Conservation (phyloP, 2,888 invertebrate species). For the Drosophila seclusa region DNA sequence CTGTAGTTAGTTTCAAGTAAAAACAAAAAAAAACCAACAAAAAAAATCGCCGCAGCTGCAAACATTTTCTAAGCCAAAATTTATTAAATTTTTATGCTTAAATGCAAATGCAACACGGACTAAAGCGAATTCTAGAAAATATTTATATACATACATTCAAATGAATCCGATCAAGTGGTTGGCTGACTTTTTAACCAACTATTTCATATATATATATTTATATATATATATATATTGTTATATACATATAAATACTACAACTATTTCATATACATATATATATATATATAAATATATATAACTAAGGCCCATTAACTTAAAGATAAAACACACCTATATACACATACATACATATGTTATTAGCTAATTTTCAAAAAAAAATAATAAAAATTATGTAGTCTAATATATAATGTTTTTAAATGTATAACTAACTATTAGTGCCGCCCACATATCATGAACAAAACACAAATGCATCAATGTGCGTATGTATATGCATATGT, state of each 20-base stretch:
- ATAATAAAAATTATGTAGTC: neutral
- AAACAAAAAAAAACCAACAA: constrained; percentile 38
- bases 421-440: constrained; percentile 17
- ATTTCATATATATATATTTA: neutral
- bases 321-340: constrained; percentile 2
- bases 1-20: constrained; percentile 81
- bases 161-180: constrained; percentile 25
- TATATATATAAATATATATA: neutral
- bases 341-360: neutral
- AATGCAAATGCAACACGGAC: constrained; percentile 34
- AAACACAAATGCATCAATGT: no score
- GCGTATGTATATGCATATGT: constrained; percentile 1
- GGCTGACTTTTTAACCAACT: constrained; percentile 16
- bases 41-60: constrained; percentile 19
- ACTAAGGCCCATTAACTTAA: neutral
- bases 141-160: neutral
- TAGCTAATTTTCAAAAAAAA: constrained; percentile 5
- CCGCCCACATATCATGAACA: constrained; percentile 32
- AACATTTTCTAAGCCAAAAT: constrained; percentile 76
- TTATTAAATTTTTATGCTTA: constrained; percentile 71
- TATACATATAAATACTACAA: neutral
- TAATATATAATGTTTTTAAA: constrained; percentile 9
- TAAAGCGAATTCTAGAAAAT: constrained; percentile 25
- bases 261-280: constrained; percentile 4
- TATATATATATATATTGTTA: neutral